phyloP scores from a whole-genome alignment of 2,113 vertebrate species.

The Rostratula benghalensis region DNA sequence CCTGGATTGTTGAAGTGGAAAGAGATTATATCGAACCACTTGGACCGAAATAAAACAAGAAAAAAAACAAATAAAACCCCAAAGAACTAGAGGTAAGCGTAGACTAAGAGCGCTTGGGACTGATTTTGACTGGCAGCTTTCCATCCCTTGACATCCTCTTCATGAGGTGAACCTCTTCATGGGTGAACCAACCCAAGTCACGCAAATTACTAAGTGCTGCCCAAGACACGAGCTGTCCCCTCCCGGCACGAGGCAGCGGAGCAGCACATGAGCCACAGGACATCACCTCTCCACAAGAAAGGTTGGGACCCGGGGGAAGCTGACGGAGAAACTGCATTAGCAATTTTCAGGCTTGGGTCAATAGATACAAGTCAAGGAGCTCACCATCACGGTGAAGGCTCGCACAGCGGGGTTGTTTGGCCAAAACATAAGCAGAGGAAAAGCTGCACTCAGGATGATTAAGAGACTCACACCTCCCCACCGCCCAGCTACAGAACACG shows the following conservation, averaged over 20 bases:
- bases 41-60: not conserved
- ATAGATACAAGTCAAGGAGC: not conserved
- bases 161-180: too few species aligned
- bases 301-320: rapidly evolving
- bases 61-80: not conserved
- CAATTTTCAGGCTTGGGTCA: not conserved
- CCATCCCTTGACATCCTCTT: not conserved
- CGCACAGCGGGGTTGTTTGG: not conserved
- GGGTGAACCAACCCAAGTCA: not conserved
- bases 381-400: not conserved
- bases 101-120: not conserved
- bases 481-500: too few species aligned
- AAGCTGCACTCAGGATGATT: not conserved
- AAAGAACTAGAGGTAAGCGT: rapidly evolving
- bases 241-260: not conserved
- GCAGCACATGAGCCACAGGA: not conserved
- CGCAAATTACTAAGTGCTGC: rapidly evolving
- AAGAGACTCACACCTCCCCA: not conserved
- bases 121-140: not conserved
- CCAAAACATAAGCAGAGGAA: not conserved
- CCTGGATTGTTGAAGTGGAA: not conserved
- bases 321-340: not conserved
- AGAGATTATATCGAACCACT: not conserved
- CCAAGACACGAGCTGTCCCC: not conserved
- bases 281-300: not conserved